Conservation (phyloP, 2,797 vertebrate genomes). For the Catharus ustulatus region DNA sequence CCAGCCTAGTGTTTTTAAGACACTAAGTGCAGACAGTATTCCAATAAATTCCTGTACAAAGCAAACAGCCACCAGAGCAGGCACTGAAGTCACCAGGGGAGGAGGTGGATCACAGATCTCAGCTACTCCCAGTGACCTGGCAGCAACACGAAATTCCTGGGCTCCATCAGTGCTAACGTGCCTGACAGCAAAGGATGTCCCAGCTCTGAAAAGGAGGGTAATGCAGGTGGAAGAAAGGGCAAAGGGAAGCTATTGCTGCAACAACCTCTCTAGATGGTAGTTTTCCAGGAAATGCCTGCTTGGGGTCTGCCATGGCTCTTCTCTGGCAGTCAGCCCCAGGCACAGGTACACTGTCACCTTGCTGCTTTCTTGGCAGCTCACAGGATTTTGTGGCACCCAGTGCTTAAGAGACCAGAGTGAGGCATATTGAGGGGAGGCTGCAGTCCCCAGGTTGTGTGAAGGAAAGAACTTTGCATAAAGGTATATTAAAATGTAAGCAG, state of each 20-base stretch:
- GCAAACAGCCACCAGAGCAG: background rate
- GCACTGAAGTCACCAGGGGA: background rate
- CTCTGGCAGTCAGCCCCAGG: background rate
- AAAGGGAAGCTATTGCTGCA: background rate
- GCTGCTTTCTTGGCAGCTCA: background rate
- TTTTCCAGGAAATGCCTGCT: background rate
- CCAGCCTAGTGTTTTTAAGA: background rate
- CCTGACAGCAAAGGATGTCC: background rate
- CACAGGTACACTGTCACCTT: background rate
- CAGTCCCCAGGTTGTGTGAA: background rate
- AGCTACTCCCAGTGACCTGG: background rate
- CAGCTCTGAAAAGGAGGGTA: background rate
- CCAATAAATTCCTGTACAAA: too few relatives aligned
- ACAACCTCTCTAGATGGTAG: background rate
- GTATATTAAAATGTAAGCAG: background rate
- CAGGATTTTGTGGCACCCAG: background rate
- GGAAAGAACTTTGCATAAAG: background rate
- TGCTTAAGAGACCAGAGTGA: background rate
- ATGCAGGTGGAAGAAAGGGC: background rate
- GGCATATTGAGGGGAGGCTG: background rate
- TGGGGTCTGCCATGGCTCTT: background rate
- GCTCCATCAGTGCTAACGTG: accelerated
- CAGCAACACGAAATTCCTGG: background rate
- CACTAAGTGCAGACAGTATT: too few relatives aligned
- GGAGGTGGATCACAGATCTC: background rate